Base-by-base conservation (phyloP, 1,140 invertebrate species). In the Drosophila kanapiae region DNA sequence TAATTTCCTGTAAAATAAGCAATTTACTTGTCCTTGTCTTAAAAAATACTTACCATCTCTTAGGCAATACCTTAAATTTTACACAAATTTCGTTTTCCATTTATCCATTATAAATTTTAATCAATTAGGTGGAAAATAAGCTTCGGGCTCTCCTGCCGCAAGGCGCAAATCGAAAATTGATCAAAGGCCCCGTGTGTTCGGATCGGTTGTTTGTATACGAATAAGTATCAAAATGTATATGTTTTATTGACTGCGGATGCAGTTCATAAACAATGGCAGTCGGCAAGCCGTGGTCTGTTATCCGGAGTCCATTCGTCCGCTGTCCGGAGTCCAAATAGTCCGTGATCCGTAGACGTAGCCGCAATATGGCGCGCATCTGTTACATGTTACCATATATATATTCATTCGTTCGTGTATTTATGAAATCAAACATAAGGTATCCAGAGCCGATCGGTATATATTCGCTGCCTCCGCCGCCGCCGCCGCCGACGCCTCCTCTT, bases 231-330 rank as follows among this genome's bases (percentile, higher is more conserved):
- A 81, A 88, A 88, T 71, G 85, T 90, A 88, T 90, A 84, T 81
- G 77, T 88, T 88, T 88, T 88, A 88, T 88, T 88, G 84, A 88
- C 84, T 88, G 85, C 84, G 84, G 84, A 88, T 88, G 84, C 84
- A 88, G 84, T 88, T 81, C 81, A 88, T 88, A 88, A 88, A 88
- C 84, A 88, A 90, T 88, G 53, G 62, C 74, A 61, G 65, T 69
- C 60, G 65, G 65, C 37, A 64, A 61, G n/a, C 59, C 65, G 29
- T 78, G 64, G 68, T 35, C 63, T 57, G 64, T 38, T 58, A 40
- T 29, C 69, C 64, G 48, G 31, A 45, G 48, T 67, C 67, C 67
- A 37, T 18, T 27, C 53, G 62, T 60, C 62, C 31, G 56, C 23
- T 6, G 51, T 70, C 65, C 65, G 51, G 65, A 71, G 65, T 70